Conservation (phyloP, 2,113 vertebrate genomes). For the Haemorhous mexicanus region DNA sequence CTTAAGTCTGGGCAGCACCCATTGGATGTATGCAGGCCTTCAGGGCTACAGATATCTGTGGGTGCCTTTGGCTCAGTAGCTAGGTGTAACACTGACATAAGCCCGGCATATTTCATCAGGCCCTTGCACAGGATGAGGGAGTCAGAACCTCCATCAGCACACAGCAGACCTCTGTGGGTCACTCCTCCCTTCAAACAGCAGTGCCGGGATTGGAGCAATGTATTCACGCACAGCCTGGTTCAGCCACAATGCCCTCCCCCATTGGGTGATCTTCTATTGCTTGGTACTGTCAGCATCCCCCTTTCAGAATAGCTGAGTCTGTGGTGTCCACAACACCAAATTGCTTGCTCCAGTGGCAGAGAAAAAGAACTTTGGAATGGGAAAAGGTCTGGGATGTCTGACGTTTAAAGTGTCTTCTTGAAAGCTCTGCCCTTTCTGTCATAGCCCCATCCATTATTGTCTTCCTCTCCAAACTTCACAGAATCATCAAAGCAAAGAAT, state of each 20-base stretch:
- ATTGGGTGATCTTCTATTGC: neutral
- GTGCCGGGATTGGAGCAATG: neutral
- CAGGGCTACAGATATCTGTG: neutral
- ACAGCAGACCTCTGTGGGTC: neutral
- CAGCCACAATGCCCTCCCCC: accelerated
- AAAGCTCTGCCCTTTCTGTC: neutral
- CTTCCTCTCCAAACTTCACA: neutral
- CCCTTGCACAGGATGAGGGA: neutral
- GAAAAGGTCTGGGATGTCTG: neutral
- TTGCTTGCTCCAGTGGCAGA: neutral
- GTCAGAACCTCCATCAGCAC: neutral
- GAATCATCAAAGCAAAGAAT: neutral
- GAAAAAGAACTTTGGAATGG: neutral
- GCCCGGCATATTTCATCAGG: neutral
- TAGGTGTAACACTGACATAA: neutral
- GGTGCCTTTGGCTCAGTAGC: neutral
- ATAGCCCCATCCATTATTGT: neutral
- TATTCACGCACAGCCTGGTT: neutral
- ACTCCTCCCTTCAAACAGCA: neutral
- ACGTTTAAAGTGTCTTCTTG: neutral
- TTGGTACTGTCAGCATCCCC: accelerated
- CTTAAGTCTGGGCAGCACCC: neutral
- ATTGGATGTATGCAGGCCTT: neutral
- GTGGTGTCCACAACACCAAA: neutral
- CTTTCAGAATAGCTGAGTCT: neutral